Evolutionary conservation across 2,113 vertebrate species (phyloP), one percentile per base, ranked within the genome.

Genomic region (Pteronura brasiliensis): DNA sequence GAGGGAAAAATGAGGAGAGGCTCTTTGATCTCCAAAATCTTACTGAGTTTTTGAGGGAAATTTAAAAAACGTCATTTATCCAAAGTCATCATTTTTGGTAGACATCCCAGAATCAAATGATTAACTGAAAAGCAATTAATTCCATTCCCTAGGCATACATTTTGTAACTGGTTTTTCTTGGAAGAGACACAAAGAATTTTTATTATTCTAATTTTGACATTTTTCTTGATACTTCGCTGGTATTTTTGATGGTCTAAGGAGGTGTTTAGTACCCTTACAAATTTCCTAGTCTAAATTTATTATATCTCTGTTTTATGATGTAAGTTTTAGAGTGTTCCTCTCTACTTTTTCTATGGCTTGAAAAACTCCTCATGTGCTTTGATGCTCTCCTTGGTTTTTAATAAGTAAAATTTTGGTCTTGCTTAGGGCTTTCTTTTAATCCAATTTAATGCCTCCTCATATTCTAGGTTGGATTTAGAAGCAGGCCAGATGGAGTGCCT

Each of bases 61-160:
- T 85, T 52, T n/a, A 20, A 92, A 92, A 84, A 88, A 86, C 15
- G 11, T 86, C 4, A 77, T 4, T n/a, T 80, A 39, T 93, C 11
- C 13, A 69, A 95, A 79, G 57, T 82, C 52, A 93, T 65, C 47
- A 61, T 63, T 94, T 93, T 90, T 55, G 29, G 44, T 93, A 55
- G 79, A 72, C 29, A 83, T 93, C 42, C 25, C 42, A 93, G 15
- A 14, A 44, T 93, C 59, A 94, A 31, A 79, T 97, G 39, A 93
- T 94, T 94, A 87, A 72, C 9, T 52, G 31, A 71, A 82, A 93
- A 55, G 65, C 14, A 95, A 87, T 94, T 36, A 92, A 81, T 92
- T 63, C 4, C 11, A 49, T 92, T 92, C 14, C 52, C 69, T 87
- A 86, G 61, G 20, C 7, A 72, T 83, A 29, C 20, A 83, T 49